These are phyloP conservation scores for Heterodera schachtii DNA, from an alignment of 1,140 invertebrate genomes.

Conservation along the genomic window DNA sequence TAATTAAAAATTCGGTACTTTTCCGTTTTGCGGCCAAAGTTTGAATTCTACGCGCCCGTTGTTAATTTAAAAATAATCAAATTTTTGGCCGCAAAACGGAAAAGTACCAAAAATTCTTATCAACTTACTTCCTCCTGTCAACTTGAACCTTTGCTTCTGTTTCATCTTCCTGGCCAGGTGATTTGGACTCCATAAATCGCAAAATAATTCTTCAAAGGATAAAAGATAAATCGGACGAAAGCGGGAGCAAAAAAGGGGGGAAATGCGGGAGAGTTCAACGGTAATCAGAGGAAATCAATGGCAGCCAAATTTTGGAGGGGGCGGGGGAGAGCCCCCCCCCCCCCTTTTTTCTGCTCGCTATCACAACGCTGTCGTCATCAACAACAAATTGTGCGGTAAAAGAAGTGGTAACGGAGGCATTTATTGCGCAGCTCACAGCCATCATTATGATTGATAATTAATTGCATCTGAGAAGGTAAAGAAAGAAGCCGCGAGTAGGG, in stretches of 20 bases:
- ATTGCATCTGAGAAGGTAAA: not conserved
- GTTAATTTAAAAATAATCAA: no score
- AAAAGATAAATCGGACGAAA: not conserved
- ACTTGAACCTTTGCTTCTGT: constrained; percentile 3
- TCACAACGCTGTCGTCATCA: not conserved
- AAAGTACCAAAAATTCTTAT: no score
- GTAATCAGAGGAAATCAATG: not conserved
- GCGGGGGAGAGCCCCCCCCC: not conserved
- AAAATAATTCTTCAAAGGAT: not conserved
- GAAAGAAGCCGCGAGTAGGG: not conserved
- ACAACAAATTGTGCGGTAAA: not conserved
- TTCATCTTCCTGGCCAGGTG: constrained; percentile 1
- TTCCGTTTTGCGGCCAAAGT: no score
- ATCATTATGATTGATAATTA: not conserved
- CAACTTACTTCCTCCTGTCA: constrained; percentile 14
- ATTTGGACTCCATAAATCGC: not conserved
- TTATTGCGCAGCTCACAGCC: not conserved
- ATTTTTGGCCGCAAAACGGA: no score
- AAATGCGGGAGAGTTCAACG: no score
- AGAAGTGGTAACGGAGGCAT: not conserved
- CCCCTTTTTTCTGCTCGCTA: not conserved
- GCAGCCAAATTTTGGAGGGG: not conserved
- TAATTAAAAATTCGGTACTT: not conserved
- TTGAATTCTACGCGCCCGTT: no score
- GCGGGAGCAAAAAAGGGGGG: no score